Conservation (phyloP, 2,888 invertebrate genomes). For the Heliconius ismenius region DNA sequence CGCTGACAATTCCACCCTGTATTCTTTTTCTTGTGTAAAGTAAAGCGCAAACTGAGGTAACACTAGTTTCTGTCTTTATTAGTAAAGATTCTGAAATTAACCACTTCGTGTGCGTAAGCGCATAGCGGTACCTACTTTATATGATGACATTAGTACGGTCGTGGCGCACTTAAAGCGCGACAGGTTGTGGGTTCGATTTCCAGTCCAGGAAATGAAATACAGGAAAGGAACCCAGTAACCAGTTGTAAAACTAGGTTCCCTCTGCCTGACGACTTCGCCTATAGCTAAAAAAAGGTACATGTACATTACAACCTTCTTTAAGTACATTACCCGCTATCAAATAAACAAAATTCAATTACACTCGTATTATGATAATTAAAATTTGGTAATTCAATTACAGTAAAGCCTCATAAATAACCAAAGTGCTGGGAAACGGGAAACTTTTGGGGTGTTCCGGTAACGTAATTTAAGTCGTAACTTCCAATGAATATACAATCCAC, state of each 20-base stretch:
- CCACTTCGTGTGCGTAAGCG: no score
- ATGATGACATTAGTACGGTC: no score
- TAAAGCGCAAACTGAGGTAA: neutral
- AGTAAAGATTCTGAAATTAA: neutral
- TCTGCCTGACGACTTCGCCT: neutral
- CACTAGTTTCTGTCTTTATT: neutral
- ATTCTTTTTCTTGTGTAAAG: neutral
- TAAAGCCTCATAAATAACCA: conserved; percentile 23
- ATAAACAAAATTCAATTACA: conserved; percentile 10
- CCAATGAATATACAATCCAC: conserved; percentile 21
- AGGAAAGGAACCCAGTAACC: no score
- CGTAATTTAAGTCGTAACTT: conserved; percentile 20
- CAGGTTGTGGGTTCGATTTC: no score
- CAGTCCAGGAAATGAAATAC: no score
- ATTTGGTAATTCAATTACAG: conserved; percentile 20
- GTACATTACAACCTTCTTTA: neutral
- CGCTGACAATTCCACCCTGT: no score
- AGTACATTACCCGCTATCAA: neutral
- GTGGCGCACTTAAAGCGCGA: no score
- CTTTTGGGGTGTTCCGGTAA: conserved; percentile 17
- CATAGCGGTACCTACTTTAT: no score
- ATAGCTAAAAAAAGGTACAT: neutral
- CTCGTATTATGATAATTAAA: conserved; percentile 25
- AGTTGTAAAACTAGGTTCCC: neutral
- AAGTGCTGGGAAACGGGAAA: neutral